Base-by-base conservation (phyloP, 2,888 invertebrate species). In the Physocephala rufipes region DNA sequence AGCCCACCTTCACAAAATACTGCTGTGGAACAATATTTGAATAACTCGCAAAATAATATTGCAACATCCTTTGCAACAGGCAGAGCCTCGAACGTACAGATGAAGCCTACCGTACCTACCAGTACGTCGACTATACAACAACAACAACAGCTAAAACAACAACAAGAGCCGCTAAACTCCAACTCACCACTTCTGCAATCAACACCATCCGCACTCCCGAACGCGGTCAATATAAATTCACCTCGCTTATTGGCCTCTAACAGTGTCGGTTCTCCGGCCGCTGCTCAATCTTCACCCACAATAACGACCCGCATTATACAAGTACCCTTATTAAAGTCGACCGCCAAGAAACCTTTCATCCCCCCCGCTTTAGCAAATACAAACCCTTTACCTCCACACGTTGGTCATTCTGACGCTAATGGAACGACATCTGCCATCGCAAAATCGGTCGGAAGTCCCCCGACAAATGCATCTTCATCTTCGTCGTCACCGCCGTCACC, bases 301-400 rank as follows among this genome's bases (percentile, higher is more conserved):
- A 79, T 83, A 36, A 82, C 79, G 51, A 84, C 81, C 49, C 85
- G 84, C 68, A 82, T 84, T 67, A 85, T 84, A 75, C 83, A 84
- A 81, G 85, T 82, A 58, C 84, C 82, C 26, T 67, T 82, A 36
- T 75, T 83, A 2, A 84, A 73, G 85, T 87, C 87, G 58, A 87
- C 88, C 7, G 88, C 89, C 85, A 88, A 87, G 64, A 87, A 89
- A 82, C 89, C 89, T 43, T 88, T 89, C 15, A 84, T 89, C 76
- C 82, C 85, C 59, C 85, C 85, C 12, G 83, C 84, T 16, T 73
- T 86, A 72, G 84, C 82, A 65, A 85, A 82, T 76, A 82, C 81
- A 2, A 83, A 77, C 72, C 78, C 79, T 15, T 72, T 77, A 49
- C 53, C 43, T 19, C n/a, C n/a, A 24, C 9, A 28, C 30, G 30